A percentile compares a stretch with the other conserved stretches of the same genome.
These are phyloP conservation scores for Scaptomyza graminum DNA, from an alignment of 1,140 invertebrate genomes.

Conservation along the genomic window DNA sequence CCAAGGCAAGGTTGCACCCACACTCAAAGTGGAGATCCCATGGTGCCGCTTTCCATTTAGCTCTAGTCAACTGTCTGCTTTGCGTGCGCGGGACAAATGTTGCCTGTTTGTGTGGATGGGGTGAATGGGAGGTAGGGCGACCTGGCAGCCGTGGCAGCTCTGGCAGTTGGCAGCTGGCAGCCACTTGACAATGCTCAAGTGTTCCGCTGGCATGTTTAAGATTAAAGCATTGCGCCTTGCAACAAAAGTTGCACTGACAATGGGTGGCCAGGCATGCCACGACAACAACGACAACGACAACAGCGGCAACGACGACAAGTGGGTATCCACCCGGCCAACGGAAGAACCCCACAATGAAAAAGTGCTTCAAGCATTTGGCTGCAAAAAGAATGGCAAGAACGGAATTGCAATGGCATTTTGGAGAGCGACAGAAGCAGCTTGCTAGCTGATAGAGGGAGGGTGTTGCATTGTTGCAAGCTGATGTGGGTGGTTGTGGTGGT, in stretches of 20 bases:
- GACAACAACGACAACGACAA: background rate
- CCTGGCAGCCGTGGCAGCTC: conserved; percentile 27
- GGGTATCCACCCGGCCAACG: conserved; percentile 24
- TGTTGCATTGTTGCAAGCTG: conserved; percentile 42
- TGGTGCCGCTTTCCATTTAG: conserved; percentile 14
- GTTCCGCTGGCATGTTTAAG: conserved; percentile 82
- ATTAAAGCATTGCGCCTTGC: conserved; percentile 77
- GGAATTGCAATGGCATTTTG: conserved; percentile 70
- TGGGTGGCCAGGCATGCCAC: conserved; percentile 53
- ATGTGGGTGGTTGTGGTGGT: conserved; percentile 15
- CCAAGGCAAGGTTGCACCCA: conserved; percentile 28
- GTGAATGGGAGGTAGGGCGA: background rate
- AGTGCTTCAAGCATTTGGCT: conserved; percentile 66
- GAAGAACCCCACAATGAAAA: conserved; percentile 50
- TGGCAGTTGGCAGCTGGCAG: conserved; percentile 64
- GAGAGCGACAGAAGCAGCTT: conserved; percentile 44
- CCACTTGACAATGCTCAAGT: conserved; percentile 78
- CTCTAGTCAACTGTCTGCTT: conserved; percentile 72
- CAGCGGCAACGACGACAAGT: conserved; percentile 31
- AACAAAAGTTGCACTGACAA: conserved; percentile 79
- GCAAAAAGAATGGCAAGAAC: conserved; percentile 61
- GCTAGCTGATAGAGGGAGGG: no score
- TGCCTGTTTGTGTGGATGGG: conserved; percentile 19
- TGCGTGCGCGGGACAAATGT: conserved; percentile 65
- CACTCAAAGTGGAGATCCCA: background rate